Conservation (phyloP, 2,113 vertebrate species). For the Phasianus colchicus region DNA sequence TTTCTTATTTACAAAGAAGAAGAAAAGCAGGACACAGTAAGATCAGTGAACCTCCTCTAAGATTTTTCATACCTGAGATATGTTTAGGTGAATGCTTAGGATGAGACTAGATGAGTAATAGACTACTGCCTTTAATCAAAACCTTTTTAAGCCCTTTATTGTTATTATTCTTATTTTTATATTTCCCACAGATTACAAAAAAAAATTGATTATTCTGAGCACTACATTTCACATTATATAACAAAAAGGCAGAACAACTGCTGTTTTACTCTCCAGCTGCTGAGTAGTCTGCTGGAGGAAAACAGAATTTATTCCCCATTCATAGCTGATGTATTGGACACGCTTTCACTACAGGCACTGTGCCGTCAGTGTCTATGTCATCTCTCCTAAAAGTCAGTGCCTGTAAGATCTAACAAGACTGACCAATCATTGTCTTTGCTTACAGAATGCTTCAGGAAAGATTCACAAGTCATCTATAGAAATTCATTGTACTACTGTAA, state of each 20-base stretch:
- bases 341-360: background rate
- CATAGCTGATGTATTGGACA: accelerated
- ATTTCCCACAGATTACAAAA: background rate
- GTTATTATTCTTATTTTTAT: background rate
- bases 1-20: background rate
- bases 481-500: background rate
- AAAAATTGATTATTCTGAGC: background rate
- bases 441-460: background rate
- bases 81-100: background rate
- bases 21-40: accelerated
- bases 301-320: background rate
- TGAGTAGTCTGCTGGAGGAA: background rate
- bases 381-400: background rate
- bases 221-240: background rate
- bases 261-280: background rate
- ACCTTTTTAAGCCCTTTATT: background rate
- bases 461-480: background rate
- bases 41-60: background rate
- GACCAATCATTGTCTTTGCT: background rate
- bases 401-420: background rate
- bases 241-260: background rate
- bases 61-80: background rate
- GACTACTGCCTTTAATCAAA: background rate
- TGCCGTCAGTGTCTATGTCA: background rate
- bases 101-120: background rate